Conservation (phyloP, 2,113 vertebrate genomes). For the Peromyscus polionotus region DNA sequence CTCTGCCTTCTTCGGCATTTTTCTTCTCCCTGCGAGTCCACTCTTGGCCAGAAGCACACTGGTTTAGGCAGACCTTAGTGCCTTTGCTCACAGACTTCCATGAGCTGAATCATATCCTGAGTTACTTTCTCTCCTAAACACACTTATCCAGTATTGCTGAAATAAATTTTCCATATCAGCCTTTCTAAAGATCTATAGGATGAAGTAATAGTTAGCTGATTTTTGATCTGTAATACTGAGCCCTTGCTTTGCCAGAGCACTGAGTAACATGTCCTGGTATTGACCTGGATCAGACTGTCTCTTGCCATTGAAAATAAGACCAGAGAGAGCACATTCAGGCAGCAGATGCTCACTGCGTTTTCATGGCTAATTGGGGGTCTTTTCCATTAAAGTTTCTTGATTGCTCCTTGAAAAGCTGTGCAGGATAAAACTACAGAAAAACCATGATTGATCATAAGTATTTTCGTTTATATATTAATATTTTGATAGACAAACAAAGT, state of each 20-base stretch:
- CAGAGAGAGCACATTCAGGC: neutral
- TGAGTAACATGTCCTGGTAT: neutral
- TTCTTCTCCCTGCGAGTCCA: too few relatives aligned
- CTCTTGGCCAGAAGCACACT: neutral
- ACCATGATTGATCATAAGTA: neutral
- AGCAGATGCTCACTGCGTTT: neutral
- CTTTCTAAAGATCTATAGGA: neutral
- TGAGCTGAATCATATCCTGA: neutral
- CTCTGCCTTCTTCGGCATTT: neutral
- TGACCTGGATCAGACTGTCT: neutral
- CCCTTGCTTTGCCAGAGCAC: neutral
- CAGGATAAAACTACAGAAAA: neutral
- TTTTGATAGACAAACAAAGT: slow-evolving; percentile 40
- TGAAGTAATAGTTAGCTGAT: neutral
- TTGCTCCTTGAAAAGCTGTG: slow-evolving; percentile 35
- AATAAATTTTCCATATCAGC: neutral
- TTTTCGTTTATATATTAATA: neutral
- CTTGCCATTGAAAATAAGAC: neutral
- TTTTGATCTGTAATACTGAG: neutral
- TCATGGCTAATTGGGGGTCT: neutral
- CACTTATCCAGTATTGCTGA: neutral
- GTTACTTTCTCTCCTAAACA: neutral
- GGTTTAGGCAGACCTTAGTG: neutral
- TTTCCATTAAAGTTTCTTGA: neutral
- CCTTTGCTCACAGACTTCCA: neutral